phyloP scores from a whole-genome alignment of 2,113 vertebrate genomes.

The Sigmodon hispidus region DNA sequence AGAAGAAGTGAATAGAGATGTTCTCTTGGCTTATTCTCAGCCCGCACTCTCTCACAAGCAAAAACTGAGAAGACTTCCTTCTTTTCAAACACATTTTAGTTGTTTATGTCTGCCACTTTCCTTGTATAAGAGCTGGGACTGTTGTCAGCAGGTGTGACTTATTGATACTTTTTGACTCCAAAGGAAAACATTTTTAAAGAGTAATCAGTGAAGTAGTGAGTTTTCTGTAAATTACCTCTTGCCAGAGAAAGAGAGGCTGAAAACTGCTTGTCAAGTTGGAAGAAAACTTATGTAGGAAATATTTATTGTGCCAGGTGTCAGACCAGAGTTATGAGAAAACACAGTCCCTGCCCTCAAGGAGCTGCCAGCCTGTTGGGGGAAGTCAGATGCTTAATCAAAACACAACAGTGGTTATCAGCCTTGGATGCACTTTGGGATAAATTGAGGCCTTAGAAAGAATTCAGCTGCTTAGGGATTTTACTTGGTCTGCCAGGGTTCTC shows the following conservation, averaged over 20 bases:
- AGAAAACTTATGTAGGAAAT: conserved; percentile 41
- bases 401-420: background rate
- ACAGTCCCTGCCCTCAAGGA: conserved; percentile 45
- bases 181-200: conserved; percentile 69
- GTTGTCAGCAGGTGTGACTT: conserved; percentile 72
- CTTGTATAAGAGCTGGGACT: conserved; percentile 17
- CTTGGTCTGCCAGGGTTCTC: background rate
- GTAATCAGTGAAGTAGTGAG: conserved; percentile 27
- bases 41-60: conserved; percentile 56
- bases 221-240: conserved; percentile 55
- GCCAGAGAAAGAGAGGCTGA: conserved; percentile 51
- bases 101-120: conserved; percentile 66
- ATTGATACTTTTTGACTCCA: conserved; percentile 64
- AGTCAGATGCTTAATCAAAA: conserved; percentile 27
- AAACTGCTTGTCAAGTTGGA: conserved; percentile 41
- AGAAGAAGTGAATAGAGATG: conserved; percentile 60
- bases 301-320: conserved; percentile 24
- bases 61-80: conserved; percentile 48
- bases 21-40: conserved; percentile 56
- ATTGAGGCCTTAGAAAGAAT: background rate
- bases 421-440: conserved; percentile 8
- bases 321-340: conserved; percentile 14
- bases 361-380: conserved; percentile 48
- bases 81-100: conserved; percentile 56
- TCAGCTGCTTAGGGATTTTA: conserved; percentile 1